These are phyloP conservation scores for Drosophila repleta DNA, from an alignment of 1,140 invertebrate genomes.

Conservation along the genomic window DNA sequence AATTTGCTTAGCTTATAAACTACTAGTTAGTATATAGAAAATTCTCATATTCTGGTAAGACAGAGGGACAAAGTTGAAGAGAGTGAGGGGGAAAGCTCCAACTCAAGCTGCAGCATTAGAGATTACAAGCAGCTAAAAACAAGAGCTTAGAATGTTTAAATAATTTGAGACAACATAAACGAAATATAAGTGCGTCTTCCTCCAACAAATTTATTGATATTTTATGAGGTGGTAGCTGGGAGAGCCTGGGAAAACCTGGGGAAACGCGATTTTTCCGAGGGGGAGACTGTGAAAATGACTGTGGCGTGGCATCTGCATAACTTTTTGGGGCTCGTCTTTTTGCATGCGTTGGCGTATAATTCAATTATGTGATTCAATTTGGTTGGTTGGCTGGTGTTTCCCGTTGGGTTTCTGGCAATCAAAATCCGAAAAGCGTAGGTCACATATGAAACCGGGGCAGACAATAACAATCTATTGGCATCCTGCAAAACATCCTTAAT, in stretches of 20 bases:
- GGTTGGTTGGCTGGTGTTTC: conserved; percentile 7
- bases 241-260: conserved; percentile 3
- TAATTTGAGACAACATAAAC: neutral
- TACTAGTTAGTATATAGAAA: no score
- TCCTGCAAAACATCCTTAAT: conserved; percentile 82
- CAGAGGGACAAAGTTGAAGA: no score
- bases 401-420: conserved; percentile 44
- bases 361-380: conserved; percentile 74
- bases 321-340: conserved; percentile 57
- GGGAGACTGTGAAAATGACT: conserved; percentile 27
- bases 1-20: no score
- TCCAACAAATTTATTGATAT: conserved; percentile 30
- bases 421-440: conserved; percentile 29
- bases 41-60: no score
- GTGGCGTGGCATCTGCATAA: conserved; percentile 59
- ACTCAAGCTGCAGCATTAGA: neutral
- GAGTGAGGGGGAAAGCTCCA: no score
- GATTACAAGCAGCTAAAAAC: neutral
- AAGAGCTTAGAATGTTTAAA: neutral
- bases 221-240: conserved; percentile 22
- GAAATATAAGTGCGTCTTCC: conserved; percentile 7
- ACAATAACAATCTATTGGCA: conserved; percentile 79
- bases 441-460: conserved; percentile 46
- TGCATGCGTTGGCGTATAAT: conserved; percentile 66
- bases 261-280: neutral